These are phyloP conservation scores for Hypena proboscidalis DNA, from an alignment of 2,888 invertebrate genomes.

Conservation along the genomic window DNA sequence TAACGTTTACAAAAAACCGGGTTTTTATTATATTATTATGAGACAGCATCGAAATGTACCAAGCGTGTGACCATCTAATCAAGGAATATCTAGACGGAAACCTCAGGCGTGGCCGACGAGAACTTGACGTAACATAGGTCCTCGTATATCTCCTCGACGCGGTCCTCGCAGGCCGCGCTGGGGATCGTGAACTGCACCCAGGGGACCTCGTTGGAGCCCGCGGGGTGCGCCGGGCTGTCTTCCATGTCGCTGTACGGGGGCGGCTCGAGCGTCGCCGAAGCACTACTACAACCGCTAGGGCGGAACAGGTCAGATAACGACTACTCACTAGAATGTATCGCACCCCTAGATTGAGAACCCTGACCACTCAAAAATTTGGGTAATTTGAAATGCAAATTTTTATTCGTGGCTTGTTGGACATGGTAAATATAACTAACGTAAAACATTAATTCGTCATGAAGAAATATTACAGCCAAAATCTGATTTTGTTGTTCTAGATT, in stretches of 20 bases:
- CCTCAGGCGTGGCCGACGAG: slow-evolving; percentile 89
- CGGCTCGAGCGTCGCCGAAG: slow-evolving; percentile 58
- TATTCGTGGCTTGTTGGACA: too few relatives aligned
- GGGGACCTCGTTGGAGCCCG: slow-evolving; percentile 72
- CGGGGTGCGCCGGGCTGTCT: slow-evolving; percentile 48
- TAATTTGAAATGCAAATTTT: too few relatives aligned
- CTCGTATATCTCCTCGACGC: slow-evolving; percentile 94
- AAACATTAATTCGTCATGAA: too few relatives aligned
- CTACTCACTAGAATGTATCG: too few relatives aligned
- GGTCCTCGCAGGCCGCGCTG: slow-evolving; percentile 84
- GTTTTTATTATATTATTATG: not conserved
- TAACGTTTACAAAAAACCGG: too few relatives aligned
- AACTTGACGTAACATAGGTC: slow-evolving; percentile 95
- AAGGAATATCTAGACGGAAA: slow-evolving; percentile 54
- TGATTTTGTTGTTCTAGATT: too few relatives aligned
- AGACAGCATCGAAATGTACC: slow-evolving; percentile 33
- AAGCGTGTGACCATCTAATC: slow-evolving; percentile 24
- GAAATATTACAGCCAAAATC: too few relatives aligned
- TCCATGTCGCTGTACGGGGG: slow-evolving; percentile 55
- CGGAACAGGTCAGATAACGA: slow-evolving; percentile 15
- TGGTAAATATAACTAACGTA: too few relatives aligned
- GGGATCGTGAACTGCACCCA: slow-evolving; percentile 90
- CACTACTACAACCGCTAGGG: slow-evolving; percentile 59
- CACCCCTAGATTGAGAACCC: too few relatives aligned
- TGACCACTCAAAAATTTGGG: too few relatives aligned